Evolutionary conservation across 2,797 vertebrate genomes (phyloP), one percentile per base, ranked within the genome.

Genomic region (Pitangus sulphuratus): DNA sequence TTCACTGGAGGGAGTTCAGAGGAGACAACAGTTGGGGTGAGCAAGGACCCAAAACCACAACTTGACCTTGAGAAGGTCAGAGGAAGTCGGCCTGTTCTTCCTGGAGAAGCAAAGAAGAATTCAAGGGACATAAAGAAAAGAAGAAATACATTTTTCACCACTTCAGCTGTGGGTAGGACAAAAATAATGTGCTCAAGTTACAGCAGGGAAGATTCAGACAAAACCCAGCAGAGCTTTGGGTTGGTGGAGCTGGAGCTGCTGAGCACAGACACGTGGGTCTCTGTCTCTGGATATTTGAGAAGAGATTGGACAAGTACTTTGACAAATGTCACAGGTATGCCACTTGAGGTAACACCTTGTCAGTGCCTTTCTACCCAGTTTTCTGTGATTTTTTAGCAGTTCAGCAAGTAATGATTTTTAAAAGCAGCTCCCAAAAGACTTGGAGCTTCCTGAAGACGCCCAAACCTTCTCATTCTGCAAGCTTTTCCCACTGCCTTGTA

Each of bases 341-440:
- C 61, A 80, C 25, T 26, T 2, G 1, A 62, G 33, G 40, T 24
- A 64, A 48, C 33, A 54, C n/a, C 22, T 42, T 42, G 25, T 64
- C 79, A 31, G 17, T 40, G 56, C 22, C 64, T 37, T 86, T 86
- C 77, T 51, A 80, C n/a, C 12, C 35, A 58, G 35, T 56, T 88
- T 84, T 78, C 74, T 84, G 44, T 56, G 61, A 70, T 86, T 81
- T 86, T 91, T 91, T 91, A 94, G 69, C 77, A 53, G 54, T 81
- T 91, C 70, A 84, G 51, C 14, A 77, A 83, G 54, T 28, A 40
- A 57, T 9, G 19, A 74, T 56, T 88, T 92, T 86, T 86, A 44
- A 91, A 91, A 93, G 81, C 21, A 89, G 22, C 35, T 89, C 51
- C 47, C 4, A 0, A 66, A 91, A 76, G 35, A 12, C 70, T 53